Percentiles rank a stretch among this genome's conserved stretches.
Evolutionary conservation across 2,888 invertebrate species (phyloP).

Genomic region (Aphidius colemani): DNA sequence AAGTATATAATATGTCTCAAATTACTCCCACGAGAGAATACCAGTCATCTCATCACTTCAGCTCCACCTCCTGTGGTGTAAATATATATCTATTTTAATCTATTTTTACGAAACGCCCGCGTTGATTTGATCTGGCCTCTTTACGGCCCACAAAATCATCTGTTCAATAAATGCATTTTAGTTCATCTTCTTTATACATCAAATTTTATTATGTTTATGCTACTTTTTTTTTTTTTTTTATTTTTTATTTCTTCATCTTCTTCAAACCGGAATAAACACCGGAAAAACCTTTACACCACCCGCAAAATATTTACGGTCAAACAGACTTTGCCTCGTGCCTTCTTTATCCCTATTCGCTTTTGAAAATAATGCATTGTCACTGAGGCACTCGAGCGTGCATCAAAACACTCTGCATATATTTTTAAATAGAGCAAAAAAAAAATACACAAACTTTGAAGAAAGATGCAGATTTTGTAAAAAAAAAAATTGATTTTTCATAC

Average conservation of each 20-base stretch:
- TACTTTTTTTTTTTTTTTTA: conserved; percentile 25
- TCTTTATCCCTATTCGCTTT: conserved; percentile 19
- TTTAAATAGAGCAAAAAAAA: no score
- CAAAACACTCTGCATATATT: conserved; percentile 26
- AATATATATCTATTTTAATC: neutral
- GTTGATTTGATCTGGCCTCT: conserved; percentile 15
- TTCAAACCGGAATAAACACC: conserved; percentile 18
- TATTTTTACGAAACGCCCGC: conserved; percentile 27
- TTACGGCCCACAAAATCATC: conserved; percentile 22
- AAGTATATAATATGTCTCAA: conserved; percentile 43
- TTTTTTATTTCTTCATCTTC: conserved; percentile 4
- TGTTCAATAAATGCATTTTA: neutral
- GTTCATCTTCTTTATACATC: no score
- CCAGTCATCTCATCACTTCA: conserved; percentile 26
- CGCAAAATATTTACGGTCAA: conserved; percentile 27
- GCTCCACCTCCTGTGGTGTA: conserved; percentile 26
- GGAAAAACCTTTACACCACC: conserved; percentile 16
- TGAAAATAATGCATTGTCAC: conserved; percentile 28
- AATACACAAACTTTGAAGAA: no score
- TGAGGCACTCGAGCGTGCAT: conserved; percentile 30
- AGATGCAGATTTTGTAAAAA: no score
- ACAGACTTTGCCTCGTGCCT: conserved; percentile 24
- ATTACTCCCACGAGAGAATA: conserved; percentile 45
- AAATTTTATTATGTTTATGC: neutral
- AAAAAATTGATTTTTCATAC: neutral